These are phyloP conservation scores for Gallirallus australis DNA, from an alignment of 2,797 vertebrate genomes.

Conservation along the genomic window DNA sequence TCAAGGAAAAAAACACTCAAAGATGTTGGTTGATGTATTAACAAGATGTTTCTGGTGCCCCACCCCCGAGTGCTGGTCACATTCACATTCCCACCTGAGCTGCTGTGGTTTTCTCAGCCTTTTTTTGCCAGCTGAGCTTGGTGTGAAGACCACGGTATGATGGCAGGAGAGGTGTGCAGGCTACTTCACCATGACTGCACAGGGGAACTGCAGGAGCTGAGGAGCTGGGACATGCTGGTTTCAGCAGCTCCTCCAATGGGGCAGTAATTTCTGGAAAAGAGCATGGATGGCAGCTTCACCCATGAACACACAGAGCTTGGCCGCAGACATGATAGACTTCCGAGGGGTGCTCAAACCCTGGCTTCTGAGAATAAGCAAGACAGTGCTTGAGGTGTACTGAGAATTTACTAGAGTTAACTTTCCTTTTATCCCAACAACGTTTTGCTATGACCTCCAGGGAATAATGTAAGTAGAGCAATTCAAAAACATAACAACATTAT, in stretches of 20 bases:
- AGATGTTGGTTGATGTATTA: not conserved
- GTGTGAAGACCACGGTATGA: fast-evolving
- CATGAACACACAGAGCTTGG: fast-evolving
- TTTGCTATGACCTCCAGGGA: not conserved
- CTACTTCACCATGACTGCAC: fast-evolving
- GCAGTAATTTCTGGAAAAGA: not conserved
- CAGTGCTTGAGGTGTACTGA: not conserved
- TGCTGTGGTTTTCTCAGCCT: not conserved
- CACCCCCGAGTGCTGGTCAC: not conserved
- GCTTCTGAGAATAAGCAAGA: not conserved
- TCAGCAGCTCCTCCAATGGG: not conserved
- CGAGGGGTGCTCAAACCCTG: not conserved
- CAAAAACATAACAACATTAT: not conserved
- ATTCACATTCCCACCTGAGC: fast-evolving
- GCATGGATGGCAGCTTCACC: not conserved
- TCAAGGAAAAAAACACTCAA: not conserved
- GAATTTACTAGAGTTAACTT: not conserved
- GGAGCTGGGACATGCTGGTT: not conserved
- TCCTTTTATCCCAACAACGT: not conserved
- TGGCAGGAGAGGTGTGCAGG: not conserved
- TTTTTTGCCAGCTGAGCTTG: not conserved
- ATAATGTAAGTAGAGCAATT: not conserved
- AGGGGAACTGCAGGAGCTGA: not conserved
- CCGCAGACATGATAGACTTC: fast-evolving
- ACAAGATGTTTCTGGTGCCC: fast-evolving